Evolutionary conservation across 2,888 invertebrate genomes (phyloP), one percentile per base, ranked within the genome.

Genomic region (Synanthedon myopaeformis): DNA sequence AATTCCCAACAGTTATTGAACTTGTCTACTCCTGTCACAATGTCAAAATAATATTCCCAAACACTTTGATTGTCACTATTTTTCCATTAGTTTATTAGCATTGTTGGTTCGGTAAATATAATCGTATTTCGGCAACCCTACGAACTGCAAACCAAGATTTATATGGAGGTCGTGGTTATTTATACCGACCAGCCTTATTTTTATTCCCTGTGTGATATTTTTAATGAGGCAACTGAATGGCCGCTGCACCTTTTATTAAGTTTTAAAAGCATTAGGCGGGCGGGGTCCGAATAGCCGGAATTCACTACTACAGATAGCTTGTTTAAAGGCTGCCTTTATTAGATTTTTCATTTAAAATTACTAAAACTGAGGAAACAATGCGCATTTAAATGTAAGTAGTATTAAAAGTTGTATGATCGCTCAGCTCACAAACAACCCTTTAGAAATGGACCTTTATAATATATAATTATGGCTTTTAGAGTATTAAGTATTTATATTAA

Each of bases 181-280:
- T 85, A 84, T 82, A 79, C 71, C 63, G 63, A 65, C 72, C 71
- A 70, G 65, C 78, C 77, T 80, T 79, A 82, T 83, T 85, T 85
- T 84, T 84, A 84, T 83, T 82, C 77, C 79, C 72, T 69, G 78
- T 82, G 82, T 83, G 83, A 83, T 84, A 83, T 84, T 83, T 84
- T 84, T 84, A 84, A 84, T 83, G 83, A 84, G 80, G 76, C 73
- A 78, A 79, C 77, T 81, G 78, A 82, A 82, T 76, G 72, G 74
- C 70, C 61, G 67, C 72, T 80, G 78, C 77, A 76, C 77, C 76
- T 78, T 82, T 79, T 82, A 81, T 82, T 80, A 74, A 79, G 75
- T 69, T 79, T 78, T 79, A 76, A 76, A 79, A 75, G 74, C 72
- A 76, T 78, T 76, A 72, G 70, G 61, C 62, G 62, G 55, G 59